A percentile compares a stretch with the other conserved stretches of the same genome.
phyloP scores from a whole-genome alignment of 2,797 vertebrate genomes.

The Epinephelus coioides region DNA sequence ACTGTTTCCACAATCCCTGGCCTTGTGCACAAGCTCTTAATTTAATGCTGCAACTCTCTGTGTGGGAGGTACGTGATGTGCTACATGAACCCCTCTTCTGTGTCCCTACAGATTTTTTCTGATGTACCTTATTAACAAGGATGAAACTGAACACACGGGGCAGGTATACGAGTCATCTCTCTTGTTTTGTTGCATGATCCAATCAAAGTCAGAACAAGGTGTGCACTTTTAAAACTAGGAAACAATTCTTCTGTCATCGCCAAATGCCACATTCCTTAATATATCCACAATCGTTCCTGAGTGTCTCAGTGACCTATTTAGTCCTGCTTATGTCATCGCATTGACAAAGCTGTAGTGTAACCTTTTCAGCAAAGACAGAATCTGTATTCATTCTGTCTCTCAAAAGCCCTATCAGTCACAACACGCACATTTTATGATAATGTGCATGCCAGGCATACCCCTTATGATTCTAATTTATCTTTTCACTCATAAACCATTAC shows the following conservation, averaged over 20 bases:
- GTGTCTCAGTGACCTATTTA: constrained; percentile 54
- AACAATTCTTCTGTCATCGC: constrained; percentile 21
- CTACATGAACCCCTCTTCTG: constrained; percentile 35
- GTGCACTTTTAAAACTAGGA: constrained; percentile 20
- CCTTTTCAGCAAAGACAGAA: constrained; percentile 62
- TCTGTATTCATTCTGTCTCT: constrained; percentile 57
- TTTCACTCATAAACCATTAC: constrained; percentile 20
- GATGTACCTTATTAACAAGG: constrained; percentile 89
- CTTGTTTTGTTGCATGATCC: constrained; percentile 32
- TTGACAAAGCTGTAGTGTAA: constrained; percentile 57
- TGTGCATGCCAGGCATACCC: constrained; percentile 26
- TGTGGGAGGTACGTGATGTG: constrained; percentile 5
- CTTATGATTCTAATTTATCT: constrained; percentile 31
- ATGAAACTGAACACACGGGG: constrained; percentile 87
- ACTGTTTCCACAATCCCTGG: neutral
- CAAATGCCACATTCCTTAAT: constrained; percentile 35
- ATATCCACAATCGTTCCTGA: neutral
- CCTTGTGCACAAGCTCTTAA: neutral
- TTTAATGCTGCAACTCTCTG: neutral
- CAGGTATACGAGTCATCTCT: constrained; percentile 76
- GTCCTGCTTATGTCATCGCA: constrained; percentile 43
- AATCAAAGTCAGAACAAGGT: constrained; percentile 19
- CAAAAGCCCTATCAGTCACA: constrained; percentile 45
- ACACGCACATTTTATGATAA: constrained; percentile 54
- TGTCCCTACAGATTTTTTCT: constrained; percentile 84